Evolutionary conservation across 2,113 vertebrate species (phyloP), one percentile per base, ranked within the genome.

Genomic region (Solenodon paradoxus): DNA sequence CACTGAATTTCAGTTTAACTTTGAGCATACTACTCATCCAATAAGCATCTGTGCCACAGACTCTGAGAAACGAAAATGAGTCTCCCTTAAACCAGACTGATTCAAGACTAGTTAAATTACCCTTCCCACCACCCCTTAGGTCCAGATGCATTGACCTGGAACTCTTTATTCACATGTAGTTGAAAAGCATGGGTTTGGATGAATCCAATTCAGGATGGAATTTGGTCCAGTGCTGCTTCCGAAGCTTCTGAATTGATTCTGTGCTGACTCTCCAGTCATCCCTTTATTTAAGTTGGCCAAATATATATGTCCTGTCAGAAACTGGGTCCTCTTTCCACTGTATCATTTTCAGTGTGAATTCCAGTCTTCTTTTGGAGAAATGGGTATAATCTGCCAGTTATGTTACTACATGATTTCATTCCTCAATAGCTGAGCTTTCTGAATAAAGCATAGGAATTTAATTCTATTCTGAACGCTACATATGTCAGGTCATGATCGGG

Each of bases 1-100:
- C 35, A 83, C 81, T 87, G 95, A 77, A 84, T 92, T 95, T 96
- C 72, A 84, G 49, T 74, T 75, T 66, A 95, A 59, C 69, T 68
- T 84, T 87, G 72, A 92, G 81, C 47, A 88, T n/a, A 64, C 24
- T 12, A 88, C 15, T 88, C 64, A 72, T 57, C 59, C 77, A 68
- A 53, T 7, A 88, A 71, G 40, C 96, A 95, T 95, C 78, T 95
- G 83, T 84, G 59, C 81, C 80, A 84, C 87, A 94, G 80, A 81
- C 32, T 53, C 35, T 24, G 83, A 89, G 75, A 93, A 97, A 74
- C 57, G 49, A 83, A 93, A 93, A 72, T 77, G 28, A 68, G 57
- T 68, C 72, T 35, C 32, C 19, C 13, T 74, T 80, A 38, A 49
- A 51, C 1, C 1, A 47, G n/a, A 55, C 38, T 84, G 47, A 85